Evolutionary conservation across 2,888 invertebrate species (phyloP).

Genomic region (Conops quadrifasciatus): DNA sequence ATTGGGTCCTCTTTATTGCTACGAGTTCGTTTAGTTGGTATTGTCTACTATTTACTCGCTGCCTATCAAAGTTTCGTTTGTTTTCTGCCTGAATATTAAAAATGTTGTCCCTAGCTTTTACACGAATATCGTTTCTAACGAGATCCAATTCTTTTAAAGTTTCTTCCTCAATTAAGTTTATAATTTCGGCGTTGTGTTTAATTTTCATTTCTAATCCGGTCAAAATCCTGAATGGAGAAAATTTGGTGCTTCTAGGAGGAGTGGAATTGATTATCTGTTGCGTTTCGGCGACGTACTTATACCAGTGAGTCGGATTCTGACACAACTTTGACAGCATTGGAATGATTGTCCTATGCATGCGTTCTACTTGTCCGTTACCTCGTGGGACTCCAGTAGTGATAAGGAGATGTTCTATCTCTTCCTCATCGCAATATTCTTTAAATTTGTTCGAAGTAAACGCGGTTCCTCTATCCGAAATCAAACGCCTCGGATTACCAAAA

Average conservation of each 20-base stretch:
- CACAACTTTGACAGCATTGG: slow-evolving; percentile 55
- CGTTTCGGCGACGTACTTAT: slow-evolving; percentile 5
- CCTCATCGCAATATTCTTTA: slow-evolving; percentile 15
- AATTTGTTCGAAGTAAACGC: slow-evolving; percentile 18
- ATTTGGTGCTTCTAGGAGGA: slow-evolving; percentile 23
- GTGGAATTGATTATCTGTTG: too few species aligned
- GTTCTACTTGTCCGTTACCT: slow-evolving; percentile 58
- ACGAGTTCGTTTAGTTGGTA: slow-evolving; percentile 4
- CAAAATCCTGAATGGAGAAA: slow-evolving; percentile 13
- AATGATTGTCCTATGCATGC: slow-evolving; percentile 53
- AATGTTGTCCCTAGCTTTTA: not conserved
- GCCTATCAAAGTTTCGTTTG: not conserved
- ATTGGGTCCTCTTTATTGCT: slow-evolving; percentile 39
- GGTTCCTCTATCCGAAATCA: slow-evolving; percentile 23
- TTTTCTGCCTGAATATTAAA: not conserved
- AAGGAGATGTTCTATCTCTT: slow-evolving; percentile 48
- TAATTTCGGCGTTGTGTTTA: not conserved
- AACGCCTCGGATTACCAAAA: slow-evolving; percentile 24
- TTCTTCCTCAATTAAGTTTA: not conserved
- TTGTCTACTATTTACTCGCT: not conserved
- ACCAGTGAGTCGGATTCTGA: slow-evolving; percentile 30
- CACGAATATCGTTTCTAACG: not conserved
- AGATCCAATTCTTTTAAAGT: not conserved
- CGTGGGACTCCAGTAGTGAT: slow-evolving; percentile 50
- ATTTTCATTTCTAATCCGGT: slow-evolving; percentile 24